Evolutionary conservation across 2,888 invertebrate genomes (phyloP), one percentile per base, ranked within the genome.

Genomic region (Catocala fraxini): DNA sequence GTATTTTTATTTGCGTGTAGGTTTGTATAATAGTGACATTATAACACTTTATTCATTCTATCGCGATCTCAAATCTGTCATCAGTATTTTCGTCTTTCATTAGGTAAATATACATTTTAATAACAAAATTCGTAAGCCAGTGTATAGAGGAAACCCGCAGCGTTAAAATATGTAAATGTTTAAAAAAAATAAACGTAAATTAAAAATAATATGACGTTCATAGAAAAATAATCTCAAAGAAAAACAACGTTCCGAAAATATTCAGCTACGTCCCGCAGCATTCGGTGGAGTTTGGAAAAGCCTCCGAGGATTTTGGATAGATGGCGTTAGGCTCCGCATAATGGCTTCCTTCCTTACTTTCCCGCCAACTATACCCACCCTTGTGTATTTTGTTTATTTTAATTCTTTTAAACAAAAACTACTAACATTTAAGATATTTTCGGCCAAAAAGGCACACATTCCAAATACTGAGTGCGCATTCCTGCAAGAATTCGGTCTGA

Each of bases 231-330:
- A 64, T 58, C 48, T 39, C 39, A 6, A 65, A 59, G 68, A 55
- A 75, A 73, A 68, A 67, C 70, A 65, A 60, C 49, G 59, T 65
- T 54, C 59, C 62, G 63, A 70, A 81, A 81, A 78, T 80, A 81
- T 66, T 77, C 67, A 56, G 68, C 83, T 70, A 85, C 90, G 89
- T 93, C 93, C 93, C 92, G 92, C 59, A 93, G 89, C 93, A 92
- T 91, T 91, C 88, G 87, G 83, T 88, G 62, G 70, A 80, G 82
- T 85, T 84, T 79, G 88, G 84, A 91, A 92, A 91, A 93, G 90
- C 93, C 93, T 93, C 93, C 89, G 86, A 89, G 90, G 90, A 88
- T 90, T 89, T 91, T 70, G 88, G 90, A 92, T 93, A 93, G 93
- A 93, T 93, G 93, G 93, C 93, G 93, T 90, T 93, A 90, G 87